Conservation (phyloP, 2,888 invertebrate species). For the Linnaemya vulpina region DNA sequence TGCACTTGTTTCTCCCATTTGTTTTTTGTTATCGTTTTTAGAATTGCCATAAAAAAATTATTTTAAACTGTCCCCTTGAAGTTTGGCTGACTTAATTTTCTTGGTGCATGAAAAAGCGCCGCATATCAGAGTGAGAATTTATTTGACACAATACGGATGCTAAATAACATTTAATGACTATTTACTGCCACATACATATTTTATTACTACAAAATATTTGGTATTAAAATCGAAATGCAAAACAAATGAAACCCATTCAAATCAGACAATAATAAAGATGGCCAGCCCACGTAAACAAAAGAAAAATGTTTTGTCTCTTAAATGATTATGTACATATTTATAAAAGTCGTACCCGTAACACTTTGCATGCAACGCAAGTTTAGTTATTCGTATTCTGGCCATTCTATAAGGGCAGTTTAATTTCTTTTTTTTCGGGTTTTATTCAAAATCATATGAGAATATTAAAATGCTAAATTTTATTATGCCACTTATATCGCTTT, state of each 20-base stretch:
- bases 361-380: conserved; percentile 56
- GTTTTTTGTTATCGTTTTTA: neutral
- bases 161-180: conserved; percentile 15
- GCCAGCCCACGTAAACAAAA: neutral
- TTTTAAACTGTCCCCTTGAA: conserved; percentile 52
- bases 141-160: conserved; percentile 64
- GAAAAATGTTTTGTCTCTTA: neutral
- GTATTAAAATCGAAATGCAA: neutral
- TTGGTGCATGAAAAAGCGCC: conserved; percentile 28
- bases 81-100: conserved; percentile 15
- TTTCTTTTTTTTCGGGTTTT: conserved; percentile 40
- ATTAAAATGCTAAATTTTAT: conserved; percentile 17
- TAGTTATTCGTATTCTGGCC: conserved; percentile 21
- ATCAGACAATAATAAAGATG: neutral
- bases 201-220: neutral
- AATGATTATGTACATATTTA: neutral
- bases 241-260: neutral
- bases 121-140: conserved; percentile 51
- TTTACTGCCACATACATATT: neutral
- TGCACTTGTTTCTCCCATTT: neutral
- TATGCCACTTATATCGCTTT: conserved; percentile 42
- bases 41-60: conserved; percentile 7
- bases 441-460: conserved; percentile 30
- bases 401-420: conserved; percentile 9
- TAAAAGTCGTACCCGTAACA: conserved; percentile 7